A percentile compares a stretch with the other conserved stretches of the same genome.
phyloP scores from a whole-genome alignment of 1,140 invertebrate genomes.

The Scylla paramamosain region DNA sequence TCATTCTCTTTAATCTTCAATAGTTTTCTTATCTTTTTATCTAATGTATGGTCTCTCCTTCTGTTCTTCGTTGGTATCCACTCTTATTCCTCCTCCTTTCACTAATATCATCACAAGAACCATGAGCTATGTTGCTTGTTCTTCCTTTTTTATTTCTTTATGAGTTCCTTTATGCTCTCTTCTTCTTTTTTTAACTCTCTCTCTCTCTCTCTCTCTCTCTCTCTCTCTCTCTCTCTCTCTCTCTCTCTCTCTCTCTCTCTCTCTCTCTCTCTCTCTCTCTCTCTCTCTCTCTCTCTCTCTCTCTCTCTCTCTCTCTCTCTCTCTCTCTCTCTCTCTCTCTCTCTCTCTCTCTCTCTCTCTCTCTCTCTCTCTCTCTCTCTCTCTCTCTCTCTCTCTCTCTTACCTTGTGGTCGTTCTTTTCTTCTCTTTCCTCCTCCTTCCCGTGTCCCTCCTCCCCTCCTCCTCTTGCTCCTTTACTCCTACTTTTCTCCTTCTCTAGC shows the following conservation, averaged over 20 bases:
- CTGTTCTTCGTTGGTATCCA: not conserved
- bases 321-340: slow-evolving; percentile 41
- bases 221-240: not conserved
- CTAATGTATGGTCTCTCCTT: not conserved
- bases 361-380: slow-evolving; percentile 13
- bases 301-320: slow-evolving; percentile 28
- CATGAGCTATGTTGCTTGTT: not conserved
- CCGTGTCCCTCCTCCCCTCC: not conserved
- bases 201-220: not conserved
- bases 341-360: slow-evolving; percentile 41
- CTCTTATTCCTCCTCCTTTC: not conserved
- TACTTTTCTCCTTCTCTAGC: too few species aligned
- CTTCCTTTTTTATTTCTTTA: not conserved
- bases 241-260: slow-evolving; percentile 40
- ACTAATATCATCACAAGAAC: not conserved
- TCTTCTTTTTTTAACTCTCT: not conserved
- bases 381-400: too few species aligned
- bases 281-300: not conserved
- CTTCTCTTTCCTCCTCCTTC: not conserved
- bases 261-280: slow-evolving; percentile 48
- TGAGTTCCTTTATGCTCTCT: too few species aligned
- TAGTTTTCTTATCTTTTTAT: not conserved
- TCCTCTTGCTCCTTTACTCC: not conserved
- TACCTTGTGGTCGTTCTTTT: not conserved
- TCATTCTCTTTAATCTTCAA: not conserved